phyloP scores from a whole-genome alignment of 2,797 vertebrate species.

The Chiroxiphia lanceolata region DNA sequence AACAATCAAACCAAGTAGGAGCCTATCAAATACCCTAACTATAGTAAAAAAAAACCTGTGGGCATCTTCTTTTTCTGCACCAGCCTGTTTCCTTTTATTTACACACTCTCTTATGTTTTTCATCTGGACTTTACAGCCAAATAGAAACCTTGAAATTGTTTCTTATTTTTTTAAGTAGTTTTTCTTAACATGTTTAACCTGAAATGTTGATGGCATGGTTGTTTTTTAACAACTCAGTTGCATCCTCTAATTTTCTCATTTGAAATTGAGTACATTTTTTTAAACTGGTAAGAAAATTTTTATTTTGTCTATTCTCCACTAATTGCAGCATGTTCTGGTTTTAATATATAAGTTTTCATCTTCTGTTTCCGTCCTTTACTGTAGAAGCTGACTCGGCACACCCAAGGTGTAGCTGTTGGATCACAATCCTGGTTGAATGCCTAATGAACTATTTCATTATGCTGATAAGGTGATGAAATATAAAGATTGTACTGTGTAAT shows the following conservation, averaged over 20 bases:
- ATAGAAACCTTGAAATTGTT: not conserved
- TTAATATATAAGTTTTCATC: not conserved
- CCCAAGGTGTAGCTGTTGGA: conserved; percentile 10
- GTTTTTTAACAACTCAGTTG: not conserved
- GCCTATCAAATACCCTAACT: not conserved
- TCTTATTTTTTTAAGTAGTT: not conserved
- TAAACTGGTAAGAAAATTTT: not conserved
- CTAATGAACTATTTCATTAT: conserved; percentile 22
- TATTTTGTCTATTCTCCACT: conserved; percentile 9
- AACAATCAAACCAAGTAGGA: not conserved
- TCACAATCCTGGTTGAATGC: conserved; percentile 46
- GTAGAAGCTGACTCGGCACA: conserved; percentile 37
- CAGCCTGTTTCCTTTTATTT: not conserved
- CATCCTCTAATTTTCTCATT: not conserved
- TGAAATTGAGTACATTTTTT: not conserved
- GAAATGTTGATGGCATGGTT: not conserved
- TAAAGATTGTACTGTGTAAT: conserved; percentile 35
- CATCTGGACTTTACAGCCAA: not conserved
- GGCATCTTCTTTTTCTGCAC: not conserved
- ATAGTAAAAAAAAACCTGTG: not conserved
- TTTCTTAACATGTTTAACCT: not conserved
- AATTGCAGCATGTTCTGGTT: conserved; percentile 27
- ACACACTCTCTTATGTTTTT: not conserved
- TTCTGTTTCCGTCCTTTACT: conserved; percentile 27
- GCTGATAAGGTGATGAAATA: conserved; percentile 52